These are phyloP conservation scores for Cricetomys ansorgei DNA, from an alignment of 2,113 vertebrate genomes.

Conservation along the genomic window DNA sequence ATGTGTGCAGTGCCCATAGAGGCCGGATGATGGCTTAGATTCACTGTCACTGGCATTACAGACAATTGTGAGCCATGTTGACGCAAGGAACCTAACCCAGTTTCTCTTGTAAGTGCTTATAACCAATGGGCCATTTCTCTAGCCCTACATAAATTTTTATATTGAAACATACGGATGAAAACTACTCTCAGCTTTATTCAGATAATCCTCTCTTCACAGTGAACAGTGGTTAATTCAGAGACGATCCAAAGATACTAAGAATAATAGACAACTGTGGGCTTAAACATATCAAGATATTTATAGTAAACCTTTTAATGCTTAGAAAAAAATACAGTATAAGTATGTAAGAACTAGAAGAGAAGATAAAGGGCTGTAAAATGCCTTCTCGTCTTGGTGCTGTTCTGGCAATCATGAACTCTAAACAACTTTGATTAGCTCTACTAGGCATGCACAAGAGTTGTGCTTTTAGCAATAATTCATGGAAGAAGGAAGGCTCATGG, in stretches of 20 bases:
- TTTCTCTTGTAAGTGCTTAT: background rate
- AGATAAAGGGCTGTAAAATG: background rate
- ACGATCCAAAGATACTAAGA: background rate
- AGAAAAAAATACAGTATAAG: background rate
- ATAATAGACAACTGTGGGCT: background rate
- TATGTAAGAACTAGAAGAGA: background rate
- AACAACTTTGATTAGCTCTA: background rate
- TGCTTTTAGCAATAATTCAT: background rate
- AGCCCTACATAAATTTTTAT: background rate
- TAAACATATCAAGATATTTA: background rate
- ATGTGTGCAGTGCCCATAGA: background rate
- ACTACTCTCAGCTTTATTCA: background rate
- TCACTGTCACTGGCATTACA: background rate
- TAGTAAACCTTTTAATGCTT: background rate
- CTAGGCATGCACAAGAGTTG: background rate
- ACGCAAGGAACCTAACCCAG: background rate
- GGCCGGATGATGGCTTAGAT: background rate
- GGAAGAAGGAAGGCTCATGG: background rate
- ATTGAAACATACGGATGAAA: background rate
- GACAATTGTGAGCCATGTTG: background rate
- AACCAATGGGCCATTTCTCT: background rate
- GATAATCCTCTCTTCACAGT: background rate
- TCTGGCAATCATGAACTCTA: background rate
- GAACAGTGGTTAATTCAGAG: background rate
- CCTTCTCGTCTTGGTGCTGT: background rate